A percentile compares a stretch with the other conserved stretches of the same genome.
Evolutionary conservation across 35 echinoderm and acorn worm genomes (phyloP).

Genomic region (Apostichopus parvimensis): DNA sequence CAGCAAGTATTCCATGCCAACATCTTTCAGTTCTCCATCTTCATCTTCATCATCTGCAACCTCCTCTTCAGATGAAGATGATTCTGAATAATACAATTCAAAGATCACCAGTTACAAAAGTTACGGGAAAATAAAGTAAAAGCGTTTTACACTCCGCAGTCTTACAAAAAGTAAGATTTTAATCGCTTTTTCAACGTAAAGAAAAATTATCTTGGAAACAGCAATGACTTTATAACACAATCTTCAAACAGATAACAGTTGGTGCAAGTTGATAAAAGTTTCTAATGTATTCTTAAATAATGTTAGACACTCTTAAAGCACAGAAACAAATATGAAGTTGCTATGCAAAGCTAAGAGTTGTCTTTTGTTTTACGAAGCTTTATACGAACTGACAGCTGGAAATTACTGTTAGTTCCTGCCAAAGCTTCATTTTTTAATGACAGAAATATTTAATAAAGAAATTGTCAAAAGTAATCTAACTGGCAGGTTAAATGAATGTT

Average conservation of each 20-base stretch:
- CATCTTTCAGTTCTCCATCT: slow-evolving; percentile 82
- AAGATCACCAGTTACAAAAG: background rate
- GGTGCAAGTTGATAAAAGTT: too few species aligned
- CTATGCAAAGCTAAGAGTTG: background rate
- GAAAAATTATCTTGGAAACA: too few species aligned
- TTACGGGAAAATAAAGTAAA: too few species aligned
- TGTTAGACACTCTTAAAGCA: too few species aligned
- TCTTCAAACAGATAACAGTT: too few species aligned
- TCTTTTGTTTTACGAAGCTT: slow-evolving; percentile 26
- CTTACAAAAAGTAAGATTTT: too few species aligned
- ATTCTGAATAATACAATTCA: background rate
- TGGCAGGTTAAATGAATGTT: background rate
- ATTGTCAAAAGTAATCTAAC: too few species aligned
- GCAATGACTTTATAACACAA: too few species aligned
- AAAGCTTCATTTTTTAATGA: background rate
- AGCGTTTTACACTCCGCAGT: too few species aligned
- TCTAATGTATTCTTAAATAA: too few species aligned
- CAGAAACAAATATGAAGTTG: background rate
- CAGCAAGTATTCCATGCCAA: slow-evolving; percentile 98
- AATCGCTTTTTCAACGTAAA: too few species aligned
- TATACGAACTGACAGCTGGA: slow-evolving; percentile 16
- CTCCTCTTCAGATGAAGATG: slow-evolving; percentile 72
- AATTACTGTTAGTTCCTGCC: slow-evolving; percentile 18
- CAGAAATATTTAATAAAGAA: too few species aligned
- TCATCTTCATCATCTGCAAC: slow-evolving; percentile 47